Evolutionary conservation across 2,113 vertebrate species (phyloP).

Genomic region (Ceyx margarethae): DNA sequence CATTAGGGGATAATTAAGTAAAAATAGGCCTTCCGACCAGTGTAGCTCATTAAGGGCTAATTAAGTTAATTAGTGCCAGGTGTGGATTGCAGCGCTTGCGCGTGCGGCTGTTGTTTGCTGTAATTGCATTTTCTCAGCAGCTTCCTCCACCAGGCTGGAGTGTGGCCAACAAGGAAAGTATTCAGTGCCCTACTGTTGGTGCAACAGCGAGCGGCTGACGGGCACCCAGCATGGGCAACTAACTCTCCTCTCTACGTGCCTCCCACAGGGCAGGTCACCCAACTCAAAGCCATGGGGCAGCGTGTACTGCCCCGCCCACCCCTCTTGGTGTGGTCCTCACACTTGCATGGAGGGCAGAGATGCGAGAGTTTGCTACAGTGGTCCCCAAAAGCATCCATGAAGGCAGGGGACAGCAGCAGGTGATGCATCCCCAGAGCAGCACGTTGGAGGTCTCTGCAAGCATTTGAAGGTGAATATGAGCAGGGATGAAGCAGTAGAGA

Average conservation of each 20-base stretch:
- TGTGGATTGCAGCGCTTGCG: conserved; percentile 74
- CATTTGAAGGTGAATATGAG: neutral
- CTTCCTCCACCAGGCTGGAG: conserved; percentile 65
- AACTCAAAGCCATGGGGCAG: neutral
- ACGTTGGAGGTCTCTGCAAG: neutral
- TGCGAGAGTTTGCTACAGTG: fast-evolving
- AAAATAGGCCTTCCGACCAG: conserved; percentile 82
- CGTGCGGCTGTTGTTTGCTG: conserved; percentile 74
- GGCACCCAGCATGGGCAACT: neutral
- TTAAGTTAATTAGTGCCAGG: conserved; percentile 84
- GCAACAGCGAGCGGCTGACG: conserved; percentile 13
- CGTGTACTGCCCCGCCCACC: fast-evolving
- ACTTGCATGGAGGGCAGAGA: fast-evolving
- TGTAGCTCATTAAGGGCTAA: conserved; percentile 81
- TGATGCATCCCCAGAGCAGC: fast-evolving
- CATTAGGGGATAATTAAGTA: conserved; percentile 82
- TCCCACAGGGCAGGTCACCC: fast-evolving
- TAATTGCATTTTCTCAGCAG: conserved; percentile 76
- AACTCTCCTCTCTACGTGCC: neutral
- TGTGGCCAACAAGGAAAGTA: conserved; percentile 47
- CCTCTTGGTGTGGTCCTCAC: neutral
- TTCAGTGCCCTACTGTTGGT: conserved; percentile 44
- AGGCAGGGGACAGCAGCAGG: neutral
- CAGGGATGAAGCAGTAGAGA: neutral
- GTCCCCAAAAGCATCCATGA: neutral